Base-by-base conservation (phyloP, 2,797 vertebrate species). In the Muscicapa comitata region DNA sequence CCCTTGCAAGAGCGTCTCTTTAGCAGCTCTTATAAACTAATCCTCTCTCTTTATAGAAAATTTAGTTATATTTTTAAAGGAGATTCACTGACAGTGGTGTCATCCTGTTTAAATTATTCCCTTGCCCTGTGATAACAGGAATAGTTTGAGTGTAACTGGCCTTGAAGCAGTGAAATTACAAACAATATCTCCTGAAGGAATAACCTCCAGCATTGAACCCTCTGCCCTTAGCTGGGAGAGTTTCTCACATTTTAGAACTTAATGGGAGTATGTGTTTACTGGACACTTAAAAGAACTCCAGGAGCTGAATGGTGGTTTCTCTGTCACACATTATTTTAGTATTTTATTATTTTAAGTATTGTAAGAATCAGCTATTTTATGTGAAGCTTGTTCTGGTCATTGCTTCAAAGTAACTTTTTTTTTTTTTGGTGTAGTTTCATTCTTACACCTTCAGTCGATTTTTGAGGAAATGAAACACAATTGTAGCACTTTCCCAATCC, bases 151-250 rank as follows among this genome's bases (percentile, higher is more conserved):
- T 2, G 9, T 33, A 53, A 35, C 10, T 8, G 54, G 35, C 38
- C 40, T 59, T 38, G 26, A 72, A 84, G 42, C 73, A 25, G 33
- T 28, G 9, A n/a, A 81, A n/a, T 31, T 71, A 16, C 33, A 15
- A 62, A 23, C 0, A 2, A 1, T 1, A 0, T 13, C 1, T 35
- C 11, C 7, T 45, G 17, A 24, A 33, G 38, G 51, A 70, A 5
- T 25, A 33, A 28, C 9, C 23, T 47, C 4, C 17, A 9, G 42
- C 12, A 0, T 29, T 51, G 26, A 59, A 53, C 33, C 11, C 5
- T 40, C 40, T 53, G 28, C 11, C 45, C 26, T 25, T 45, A 5
- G 37, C 20, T 13, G 3, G 17, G 20, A 55, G 23, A 71, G 12
- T 3, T 3, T 37, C 71, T 84, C 23, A 12, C 7, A 0, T 26